These are phyloP conservation scores for Remorina albescens DNA, from an alignment of 2,797 vertebrate species.

Conservation along the genomic window DNA sequence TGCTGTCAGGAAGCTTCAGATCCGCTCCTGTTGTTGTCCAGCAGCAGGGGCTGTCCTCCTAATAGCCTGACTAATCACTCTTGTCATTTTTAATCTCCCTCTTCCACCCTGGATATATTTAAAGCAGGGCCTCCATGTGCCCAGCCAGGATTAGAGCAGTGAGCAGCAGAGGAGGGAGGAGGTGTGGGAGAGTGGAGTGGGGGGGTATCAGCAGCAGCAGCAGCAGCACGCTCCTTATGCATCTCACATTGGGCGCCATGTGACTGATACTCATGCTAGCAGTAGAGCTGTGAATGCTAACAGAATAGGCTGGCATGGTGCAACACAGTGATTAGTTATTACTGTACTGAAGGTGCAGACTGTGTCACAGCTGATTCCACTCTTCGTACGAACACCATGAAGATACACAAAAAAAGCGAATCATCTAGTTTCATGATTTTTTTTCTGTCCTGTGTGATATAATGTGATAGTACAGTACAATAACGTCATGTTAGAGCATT, in stretches of 20 bases:
- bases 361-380: too few relatives aligned
- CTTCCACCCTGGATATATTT: conserved; percentile 77
- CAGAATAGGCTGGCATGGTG: background rate
- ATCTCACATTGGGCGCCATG: conserved; percentile 77
- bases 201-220: conserved; percentile 5
- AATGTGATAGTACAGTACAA: background rate
- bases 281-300: conserved; percentile 19
- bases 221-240: conserved; percentile 26
- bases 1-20: conserved; percentile 45
- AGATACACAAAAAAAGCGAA: background rate
- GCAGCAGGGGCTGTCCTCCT: conserved; percentile 64
- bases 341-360: background rate
- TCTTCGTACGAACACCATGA: background rate
- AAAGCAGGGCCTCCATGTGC: conserved; percentile 77
- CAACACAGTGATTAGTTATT: background rate
- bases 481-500: too few relatives aligned
- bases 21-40: conserved; percentile 63
- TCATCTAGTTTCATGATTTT: background rate
- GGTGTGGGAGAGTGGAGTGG: conserved; percentile 7
- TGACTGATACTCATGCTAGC: conserved; percentile 68
- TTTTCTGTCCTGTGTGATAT: background rate
- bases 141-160: conserved; percentile 74
- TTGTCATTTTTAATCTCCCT: conserved; percentile 82
- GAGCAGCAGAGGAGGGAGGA: conserved; percentile 47
- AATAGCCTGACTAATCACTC: conserved; percentile 81